Evolutionary conservation across 2,888 invertebrate genomes (phyloP).

Genomic region (Noctuana brunneofusca): DNA sequence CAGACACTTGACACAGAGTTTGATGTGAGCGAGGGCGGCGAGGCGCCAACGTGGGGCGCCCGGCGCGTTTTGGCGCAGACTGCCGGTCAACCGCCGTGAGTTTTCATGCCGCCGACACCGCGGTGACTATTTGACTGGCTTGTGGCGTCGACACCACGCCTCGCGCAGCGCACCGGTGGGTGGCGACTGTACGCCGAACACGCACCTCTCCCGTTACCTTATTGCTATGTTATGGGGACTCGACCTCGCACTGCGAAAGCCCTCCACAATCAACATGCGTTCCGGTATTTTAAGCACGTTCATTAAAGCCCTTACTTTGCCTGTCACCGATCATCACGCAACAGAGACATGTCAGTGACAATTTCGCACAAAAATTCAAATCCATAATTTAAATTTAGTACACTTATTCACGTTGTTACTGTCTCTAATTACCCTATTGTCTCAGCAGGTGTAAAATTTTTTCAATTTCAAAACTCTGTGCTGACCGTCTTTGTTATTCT

Average conservation of each 20-base stretch:
- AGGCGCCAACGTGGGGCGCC: conserved; percentile 61
- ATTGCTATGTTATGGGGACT: conserved; percentile 77
- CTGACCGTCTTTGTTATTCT: conserved; percentile 61
- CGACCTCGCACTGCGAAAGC: conserved; percentile 72
- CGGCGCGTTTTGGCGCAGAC: conserved; percentile 74
- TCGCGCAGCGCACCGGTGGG: conserved; percentile 77
- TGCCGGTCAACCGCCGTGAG: conserved; percentile 66
- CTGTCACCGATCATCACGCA: conserved; percentile 15
- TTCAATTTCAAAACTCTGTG: conserved; percentile 58
- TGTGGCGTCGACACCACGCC: conserved; percentile 67
- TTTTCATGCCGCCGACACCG: conserved; percentile 59
- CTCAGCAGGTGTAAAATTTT: conserved; percentile 49
- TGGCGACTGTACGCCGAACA: conserved; percentile 60
- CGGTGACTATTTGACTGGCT: conserved; percentile 77
- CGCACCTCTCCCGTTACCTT: conserved; percentile 81
- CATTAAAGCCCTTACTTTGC: conserved; percentile 32
- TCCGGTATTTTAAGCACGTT: conserved; percentile 38
- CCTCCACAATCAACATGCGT: conserved; percentile 47
- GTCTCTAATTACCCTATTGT: conserved; percentile 54
- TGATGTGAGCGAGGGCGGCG: conserved; percentile 48
- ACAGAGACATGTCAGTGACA: conserved; percentile 3
- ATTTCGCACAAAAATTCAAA: conserved; percentile 16
- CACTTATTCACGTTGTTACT: conserved; percentile 38
- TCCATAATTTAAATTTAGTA: conserved; percentile 19
- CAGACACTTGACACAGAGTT: conserved; percentile 62